Base-by-base conservation (phyloP, 2,888 invertebrate genomes). In the Lasioglossum marginatum region DNA sequence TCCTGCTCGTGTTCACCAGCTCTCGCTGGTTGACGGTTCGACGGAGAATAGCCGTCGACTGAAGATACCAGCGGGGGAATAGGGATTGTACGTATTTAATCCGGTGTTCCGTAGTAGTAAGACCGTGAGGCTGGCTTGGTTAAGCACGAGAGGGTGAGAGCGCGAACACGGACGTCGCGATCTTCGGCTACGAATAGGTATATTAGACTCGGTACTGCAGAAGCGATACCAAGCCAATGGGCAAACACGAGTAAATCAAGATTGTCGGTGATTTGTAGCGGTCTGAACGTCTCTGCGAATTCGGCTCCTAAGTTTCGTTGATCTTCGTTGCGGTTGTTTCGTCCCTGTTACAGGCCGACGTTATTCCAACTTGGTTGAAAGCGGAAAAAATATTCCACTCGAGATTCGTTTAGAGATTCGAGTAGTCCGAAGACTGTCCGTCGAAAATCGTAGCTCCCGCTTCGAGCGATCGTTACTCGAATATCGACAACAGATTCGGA, bases 201-300 rank as follows among this genome's bases (percentile, higher is more conserved):
- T 94, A 94, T 94, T 93, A 94, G 93, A 91, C 92, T 92, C 92
- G 90, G 83, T 85, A 88, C 86, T 86, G 88, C 88, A 92, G 90
- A 94, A 94, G 94, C 94, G 94, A 93, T 94, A 77, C 93, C 93
- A 92, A 95, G 94, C 94, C 94, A 94, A 94, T 94, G 93, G 93
- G 94, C 94, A 95, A 94, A 94, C 94, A 94, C 93, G 92, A 94
- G 94, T 95, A 94, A 95, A 94, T 95, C 95, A 94, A 94, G 94
- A 95, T 95, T 95, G 94, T 92, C 90, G 90, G 93, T 94, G 94
- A 94, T 95, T 95, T 94, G 94, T 94, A 92, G 94, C 89, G 92
- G 91, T 79, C 91, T 87, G 91, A 93, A 91, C 92, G 92, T 91
- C 92, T 88, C 87, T 89, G 84, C 87, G 92, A 92, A 92, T 92